Evolutionary conservation across 2,888 invertebrate species (phyloP).

Genomic region (Dynastes tityus): DNA sequence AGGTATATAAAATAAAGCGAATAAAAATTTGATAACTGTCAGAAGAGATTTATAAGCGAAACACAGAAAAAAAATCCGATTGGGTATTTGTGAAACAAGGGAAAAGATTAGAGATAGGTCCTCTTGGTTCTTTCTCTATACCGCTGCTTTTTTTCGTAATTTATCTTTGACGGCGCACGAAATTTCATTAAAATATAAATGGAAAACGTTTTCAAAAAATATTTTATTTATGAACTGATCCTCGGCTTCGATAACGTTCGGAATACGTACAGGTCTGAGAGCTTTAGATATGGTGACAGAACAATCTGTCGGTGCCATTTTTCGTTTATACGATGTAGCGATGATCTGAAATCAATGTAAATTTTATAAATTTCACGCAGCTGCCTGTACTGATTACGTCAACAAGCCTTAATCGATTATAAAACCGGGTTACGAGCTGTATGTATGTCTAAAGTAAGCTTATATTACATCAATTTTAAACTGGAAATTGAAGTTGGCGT

Average conservation of each 20-base stretch:
- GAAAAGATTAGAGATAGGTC: conserved; percentile 47
- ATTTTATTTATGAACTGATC: conserved; percentile 32
- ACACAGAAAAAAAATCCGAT: conserved; percentile 31
- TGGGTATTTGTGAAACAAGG: conserved; percentile 47
- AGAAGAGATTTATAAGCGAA: conserved; percentile 41
- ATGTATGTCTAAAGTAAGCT: no score
- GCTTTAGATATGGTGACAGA: neutral
- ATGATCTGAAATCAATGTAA: no score
- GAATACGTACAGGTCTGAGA: neutral
- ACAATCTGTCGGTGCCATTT: conserved; percentile 2
- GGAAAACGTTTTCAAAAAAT: conserved; percentile 34
- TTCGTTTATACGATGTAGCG: neutral
- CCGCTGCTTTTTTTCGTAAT: conserved; percentile 21
- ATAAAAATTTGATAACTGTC: conserved; percentile 48
- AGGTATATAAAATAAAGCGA: conserved; percentile 39
- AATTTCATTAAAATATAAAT: conserved; percentile 47
- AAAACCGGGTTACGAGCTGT: no score
- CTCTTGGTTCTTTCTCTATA: neutral
- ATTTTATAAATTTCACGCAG: no score
- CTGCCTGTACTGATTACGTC: no score
- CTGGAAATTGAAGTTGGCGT: no score
- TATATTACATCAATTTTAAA: no score
- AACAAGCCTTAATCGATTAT: no score
- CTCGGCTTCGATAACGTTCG: neutral
- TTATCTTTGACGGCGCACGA: conserved; percentile 28